Evolutionary conservation across 2,113 vertebrate species (phyloP), one percentile per base, ranked within the genome.

Genomic region (Hylia prasina): DNA sequence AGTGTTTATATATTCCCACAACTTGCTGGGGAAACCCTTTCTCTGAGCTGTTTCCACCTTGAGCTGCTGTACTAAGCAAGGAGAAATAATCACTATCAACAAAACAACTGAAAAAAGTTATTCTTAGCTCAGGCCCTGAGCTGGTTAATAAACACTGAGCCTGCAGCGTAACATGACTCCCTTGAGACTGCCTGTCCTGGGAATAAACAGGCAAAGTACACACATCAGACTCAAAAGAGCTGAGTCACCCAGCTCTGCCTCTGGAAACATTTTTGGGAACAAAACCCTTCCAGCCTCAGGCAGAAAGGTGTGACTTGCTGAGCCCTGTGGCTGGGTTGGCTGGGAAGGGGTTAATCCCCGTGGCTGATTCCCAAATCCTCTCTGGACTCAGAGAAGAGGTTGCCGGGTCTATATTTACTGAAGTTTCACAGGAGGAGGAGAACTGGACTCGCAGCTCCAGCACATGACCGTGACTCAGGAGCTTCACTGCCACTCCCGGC

Each of bases 201-300:
- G 94, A 97, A 98, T 95, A 97, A 96, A 96, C 95, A 97, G 92
- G 94, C 89, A 72, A 79, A 94, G 96, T 8, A 33, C 90, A 92
- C 48, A 54, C 65, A 89, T 30, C 93, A 86, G 90, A 70, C 45
- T 54, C 89, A 42, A 28, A 94, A 97, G 15, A 83, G 98, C 98
- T 97, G 97, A 98, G 97, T 98, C 98, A 98, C 61, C 25, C 53
- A 31, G 75, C 63, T 45, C 83, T 24, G 84, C 70, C 68, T 79
- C 7, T 12, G 48, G 72, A 87, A 94, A 77, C 65, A 57, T 75
- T 39, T 45, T 69, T 58, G 20, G 78, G 39, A 75, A 73, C 28
- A 61, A 61, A 89, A 42, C 57, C 31, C 53, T 64, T 44, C 42
- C 42, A 50, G 35, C 60, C 21, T 22, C 42, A 3, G 25, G 82